Evolutionary conservation across 1,140 invertebrate genomes (phyloP).

Genomic region (Caerostris darwini): DNA sequence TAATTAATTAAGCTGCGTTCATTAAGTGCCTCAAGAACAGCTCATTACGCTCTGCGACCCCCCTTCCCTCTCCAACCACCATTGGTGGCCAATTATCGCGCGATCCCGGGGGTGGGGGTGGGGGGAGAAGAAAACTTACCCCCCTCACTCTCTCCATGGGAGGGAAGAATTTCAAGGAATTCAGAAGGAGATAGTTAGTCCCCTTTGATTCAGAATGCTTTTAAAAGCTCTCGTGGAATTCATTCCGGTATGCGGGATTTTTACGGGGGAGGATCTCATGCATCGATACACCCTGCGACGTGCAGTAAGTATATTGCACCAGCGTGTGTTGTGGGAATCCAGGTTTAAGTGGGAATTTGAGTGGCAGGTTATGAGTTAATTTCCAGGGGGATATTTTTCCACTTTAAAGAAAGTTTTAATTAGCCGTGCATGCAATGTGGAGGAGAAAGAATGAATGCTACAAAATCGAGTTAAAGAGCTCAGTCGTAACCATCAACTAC

Average conservation of each 20-base stretch:
- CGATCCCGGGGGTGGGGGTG: neutral
- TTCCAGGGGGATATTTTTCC: neutral
- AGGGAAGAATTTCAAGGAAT: constrained; percentile 5
- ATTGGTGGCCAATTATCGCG: constrained; percentile 17
- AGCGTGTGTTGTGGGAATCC: neutral
- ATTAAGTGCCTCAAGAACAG: constrained; percentile 58
- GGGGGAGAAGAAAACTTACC: neutral
- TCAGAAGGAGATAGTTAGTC: constrained; percentile 2
- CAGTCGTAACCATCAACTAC: no score
- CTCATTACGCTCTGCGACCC: constrained; percentile 29
- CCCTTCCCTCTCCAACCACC: no score
- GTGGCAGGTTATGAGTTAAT: constrained; percentile 11
- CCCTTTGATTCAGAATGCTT: constrained; percentile 13
- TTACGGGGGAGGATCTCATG: neutral
- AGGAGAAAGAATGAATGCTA: no score
- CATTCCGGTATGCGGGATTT: neutral
- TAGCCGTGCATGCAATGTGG: no score
- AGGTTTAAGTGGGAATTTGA: neutral
- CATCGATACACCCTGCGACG: no score
- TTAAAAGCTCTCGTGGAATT: neutral
- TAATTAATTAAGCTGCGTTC: constrained; percentile 66
- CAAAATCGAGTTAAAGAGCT: no score
- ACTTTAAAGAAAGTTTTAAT: no score
- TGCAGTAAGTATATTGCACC: neutral
- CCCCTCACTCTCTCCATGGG: neutral